Conservation (phyloP, 2,797 vertebrate genomes). For the Tenualosa ilisha region DNA sequence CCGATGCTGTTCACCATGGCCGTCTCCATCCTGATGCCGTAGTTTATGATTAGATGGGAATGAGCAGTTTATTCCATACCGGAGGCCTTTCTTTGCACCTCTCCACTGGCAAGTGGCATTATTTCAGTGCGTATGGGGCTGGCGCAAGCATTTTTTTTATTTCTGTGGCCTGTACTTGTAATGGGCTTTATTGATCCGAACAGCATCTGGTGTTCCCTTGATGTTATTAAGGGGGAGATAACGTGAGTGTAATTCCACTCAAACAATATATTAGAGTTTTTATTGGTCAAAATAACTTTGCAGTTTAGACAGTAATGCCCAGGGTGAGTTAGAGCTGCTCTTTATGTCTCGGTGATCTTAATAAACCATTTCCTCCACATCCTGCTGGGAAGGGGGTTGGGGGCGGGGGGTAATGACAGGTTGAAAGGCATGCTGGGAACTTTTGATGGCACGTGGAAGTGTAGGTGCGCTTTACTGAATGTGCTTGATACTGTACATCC, state of each 20-base stretch:
- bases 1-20: slow-evolving; percentile 29
- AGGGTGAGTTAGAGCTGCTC: slow-evolving; percentile 76
- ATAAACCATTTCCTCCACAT: slow-evolving; percentile 81
- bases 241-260: slow-evolving; percentile 82
- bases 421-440: slow-evolving; percentile 76
- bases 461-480: slow-evolving; percentile 53
- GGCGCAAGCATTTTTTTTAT: slow-evolving; percentile 67
- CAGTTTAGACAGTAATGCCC: slow-evolving; percentile 82
- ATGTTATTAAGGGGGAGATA: slow-evolving; percentile 82
- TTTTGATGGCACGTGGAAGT: slow-evolving; percentile 65
- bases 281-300: slow-evolving; percentile 84
- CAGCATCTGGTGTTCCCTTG: slow-evolving; percentile 78
- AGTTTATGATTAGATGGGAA: slow-evolving; percentile 42
- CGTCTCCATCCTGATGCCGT: slow-evolving; percentile 41
- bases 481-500: not conserved
- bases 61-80: slow-evolving; percentile 57
- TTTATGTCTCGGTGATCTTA: slow-evolving; percentile 77
- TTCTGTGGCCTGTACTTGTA: slow-evolving; percentile 74
- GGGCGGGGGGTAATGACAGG: slow-evolving; percentile 62
- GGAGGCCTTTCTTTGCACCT: slow-evolving; percentile 55
- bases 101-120: slow-evolving; percentile 60
- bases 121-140: slow-evolving; percentile 57
- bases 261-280: slow-evolving; percentile 81
- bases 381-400: slow-evolving; percentile 66
- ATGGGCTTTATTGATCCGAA: slow-evolving; percentile 85